Percentiles rank a stretch among this genome's conserved stretches.
Evolutionary conservation across 35 echinoderm and acorn worm species (phyloP).

Genomic region (Ophiothrix spiculata): DNA sequence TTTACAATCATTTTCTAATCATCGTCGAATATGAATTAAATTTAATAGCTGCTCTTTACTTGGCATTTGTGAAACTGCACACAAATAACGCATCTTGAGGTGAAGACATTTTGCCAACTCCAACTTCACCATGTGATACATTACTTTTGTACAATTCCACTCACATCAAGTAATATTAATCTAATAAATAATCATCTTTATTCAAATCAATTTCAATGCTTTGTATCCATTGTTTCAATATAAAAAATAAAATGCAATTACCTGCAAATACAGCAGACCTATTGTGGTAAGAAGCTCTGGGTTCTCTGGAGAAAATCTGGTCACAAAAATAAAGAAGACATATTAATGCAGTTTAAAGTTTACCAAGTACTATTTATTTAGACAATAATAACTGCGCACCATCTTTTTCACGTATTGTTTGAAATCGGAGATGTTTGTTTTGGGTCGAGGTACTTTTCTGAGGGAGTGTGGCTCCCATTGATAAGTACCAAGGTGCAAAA

Average conservation of each 20-base stretch:
- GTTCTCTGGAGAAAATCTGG: slow-evolving; percentile 88
- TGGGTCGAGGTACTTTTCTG: neutral
- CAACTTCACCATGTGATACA: neutral
- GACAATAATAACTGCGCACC: neutral
- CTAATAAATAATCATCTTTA: neutral
- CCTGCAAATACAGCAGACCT: slow-evolving; percentile 86
- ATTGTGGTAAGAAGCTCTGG: slow-evolving; percentile 87
- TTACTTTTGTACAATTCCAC: neutral
- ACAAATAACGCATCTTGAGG: neutral
- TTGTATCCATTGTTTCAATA: neutral
- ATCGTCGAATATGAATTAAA: too few relatives aligned
- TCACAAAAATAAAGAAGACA: slow-evolving; percentile 16
- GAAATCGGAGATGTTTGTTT: neutral
- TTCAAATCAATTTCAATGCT: neutral
- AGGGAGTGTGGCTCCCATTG: neutral
- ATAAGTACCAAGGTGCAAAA: neutral
- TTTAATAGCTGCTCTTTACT: too few relatives aligned
- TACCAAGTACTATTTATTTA: neutral
- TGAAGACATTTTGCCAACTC: neutral
- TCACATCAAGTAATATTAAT: neutral
- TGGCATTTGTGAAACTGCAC: neutral
- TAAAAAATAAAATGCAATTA: slow-evolving; percentile 3
- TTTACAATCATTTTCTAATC: too few relatives aligned
- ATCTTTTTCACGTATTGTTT: neutral
- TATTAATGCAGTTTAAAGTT: neutral